Base-by-base conservation (phyloP, 1,140 invertebrate species). In the Magallana ariakensis region DNA sequence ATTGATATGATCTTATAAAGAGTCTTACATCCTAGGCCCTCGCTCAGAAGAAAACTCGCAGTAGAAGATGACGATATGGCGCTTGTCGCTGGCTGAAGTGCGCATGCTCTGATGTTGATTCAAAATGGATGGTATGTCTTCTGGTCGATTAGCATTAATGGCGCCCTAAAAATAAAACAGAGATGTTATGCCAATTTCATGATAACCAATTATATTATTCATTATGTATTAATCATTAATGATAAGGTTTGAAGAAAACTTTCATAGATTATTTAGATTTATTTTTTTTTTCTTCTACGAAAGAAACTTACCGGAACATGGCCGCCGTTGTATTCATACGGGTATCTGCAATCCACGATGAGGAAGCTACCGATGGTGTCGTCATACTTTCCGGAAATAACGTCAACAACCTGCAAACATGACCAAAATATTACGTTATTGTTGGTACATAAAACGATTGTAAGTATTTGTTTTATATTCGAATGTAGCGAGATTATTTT, bases 1-100 rank as follows among this genome's bases (percentile, higher is more conserved):
- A 46, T 46, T 5, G n/a, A n/a, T n/a, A n/a, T n/a, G n/a, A 46
- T 46, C 33, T 46, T 46, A 46, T 46, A 2, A 46, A 0, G 9
- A 10, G 95, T 92, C 95, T 93, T 95, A 98, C 96, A 99, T 95
- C 91, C 96, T 97, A 3, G 99, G 99, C 33, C 97, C 99, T 54
- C 99, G 95, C 94, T 99, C 97, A 80, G 97, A 97, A 0, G 98
- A 99, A 95, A 99, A 99, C 95, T 99, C 99, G 94, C 99, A 99
- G 93, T 99, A 99, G 93, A 99, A 99, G 53, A 99, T 97, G 22
- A 99, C 94, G 66, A 99, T 97, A 70, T 97, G 94, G 88, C 96
- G 96, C 46, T 92, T 90, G 11, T 93, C 15, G 75, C 66, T 33
- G 89, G 84, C 83, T 7, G 55, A 10, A 54, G 0, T 46, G 54